Evolutionary conservation across 1,140 invertebrate genomes (phyloP).

Genomic region (Aradophagus sp.): DNA sequence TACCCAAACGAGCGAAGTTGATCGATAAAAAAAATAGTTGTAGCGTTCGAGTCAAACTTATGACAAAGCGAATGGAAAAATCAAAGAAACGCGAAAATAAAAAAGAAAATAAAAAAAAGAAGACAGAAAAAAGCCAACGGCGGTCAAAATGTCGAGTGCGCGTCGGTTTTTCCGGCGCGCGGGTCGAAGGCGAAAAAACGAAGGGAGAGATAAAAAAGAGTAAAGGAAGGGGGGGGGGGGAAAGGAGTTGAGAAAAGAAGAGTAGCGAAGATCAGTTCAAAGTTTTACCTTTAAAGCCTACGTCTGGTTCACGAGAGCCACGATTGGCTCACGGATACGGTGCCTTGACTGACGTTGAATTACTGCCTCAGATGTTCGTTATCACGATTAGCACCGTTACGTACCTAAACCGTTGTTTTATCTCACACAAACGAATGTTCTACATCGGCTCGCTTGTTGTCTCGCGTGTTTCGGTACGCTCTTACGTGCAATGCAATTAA

Average conservation of each 20-base stretch:
- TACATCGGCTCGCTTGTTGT: constrained; percentile 52
- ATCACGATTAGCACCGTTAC: constrained; percentile 58
- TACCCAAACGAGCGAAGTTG: too few relatives aligned
- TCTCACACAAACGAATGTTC: constrained; percentile 55
- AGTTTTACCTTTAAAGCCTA: constrained; percentile 56
- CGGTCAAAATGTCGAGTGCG: not conserved
- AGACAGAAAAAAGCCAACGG: too few relatives aligned
- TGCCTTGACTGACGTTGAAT: constrained; percentile 58
- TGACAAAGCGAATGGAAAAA: too few relatives aligned
- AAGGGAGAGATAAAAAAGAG: too few relatives aligned
- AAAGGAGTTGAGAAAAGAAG: constrained; percentile 41
- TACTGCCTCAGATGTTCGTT: constrained; percentile 57
- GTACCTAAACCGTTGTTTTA: constrained; percentile 56
- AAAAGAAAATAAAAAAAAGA: too few relatives aligned
- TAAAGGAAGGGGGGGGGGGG: too few relatives aligned
- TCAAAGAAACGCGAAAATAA: too few relatives aligned
- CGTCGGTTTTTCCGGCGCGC: not conserved
- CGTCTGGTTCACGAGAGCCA: constrained; percentile 34
- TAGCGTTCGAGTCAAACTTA: too few relatives aligned
- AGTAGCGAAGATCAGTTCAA: constrained; percentile 44
- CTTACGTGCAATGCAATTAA: constrained; percentile 52
- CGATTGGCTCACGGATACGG: constrained; percentile 56
- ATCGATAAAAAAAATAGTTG: too few relatives aligned
- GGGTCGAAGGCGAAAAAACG: not conserved
- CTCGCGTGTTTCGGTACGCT: constrained; percentile 51